Evolutionary conservation across 2,113 vertebrate genomes (phyloP), one percentile per base, ranked within the genome.

Genomic region (Tupaia chinensis): DNA sequence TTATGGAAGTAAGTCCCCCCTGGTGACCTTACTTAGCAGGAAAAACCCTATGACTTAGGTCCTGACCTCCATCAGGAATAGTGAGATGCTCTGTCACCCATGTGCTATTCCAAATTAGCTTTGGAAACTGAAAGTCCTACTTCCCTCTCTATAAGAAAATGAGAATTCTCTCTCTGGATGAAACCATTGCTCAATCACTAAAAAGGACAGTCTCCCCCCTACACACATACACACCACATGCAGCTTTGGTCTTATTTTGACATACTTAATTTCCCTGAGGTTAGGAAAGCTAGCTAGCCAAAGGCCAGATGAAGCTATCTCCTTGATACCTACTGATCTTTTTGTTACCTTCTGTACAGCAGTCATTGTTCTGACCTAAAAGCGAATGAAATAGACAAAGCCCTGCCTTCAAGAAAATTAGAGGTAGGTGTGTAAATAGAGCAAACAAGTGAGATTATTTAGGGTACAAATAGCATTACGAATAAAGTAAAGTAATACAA

Each of bases 51-150:
- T 65, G 56, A 78, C 79, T 34, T 9, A 74, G 54, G 56, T 5
- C 14, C 73, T 74, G 73, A 58, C 66, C 14, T 76, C 56, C 27
- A 72, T 34, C 4, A 0, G 79, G 32, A 79, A 86, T 7, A 79
- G 44, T 15, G 58, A 4, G 61, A 25, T 10, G 0, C 4, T 78
- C 69, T 32, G 66, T 70, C 34, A 86, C 34, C 32, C 76, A 29
- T 11, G 3, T 8, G 23, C 61, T 53, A 23, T 54, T 86, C 61
- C 91, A 84, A 94, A 80, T 89, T 56, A 92, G 81, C 56, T 84
- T 63, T 84, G 27, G 68, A 90, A 93, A 92, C 94, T 4, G n/a
- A 76, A 94, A 93, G 65, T 8, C 66, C 27, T 66, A 65, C 78
- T 95, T 88, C 87, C 63, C 20, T 85, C 23, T 93, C 66, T 34